phyloP scores from a whole-genome alignment of 2,888 invertebrate species.

The Nycteola revayana region DNA sequence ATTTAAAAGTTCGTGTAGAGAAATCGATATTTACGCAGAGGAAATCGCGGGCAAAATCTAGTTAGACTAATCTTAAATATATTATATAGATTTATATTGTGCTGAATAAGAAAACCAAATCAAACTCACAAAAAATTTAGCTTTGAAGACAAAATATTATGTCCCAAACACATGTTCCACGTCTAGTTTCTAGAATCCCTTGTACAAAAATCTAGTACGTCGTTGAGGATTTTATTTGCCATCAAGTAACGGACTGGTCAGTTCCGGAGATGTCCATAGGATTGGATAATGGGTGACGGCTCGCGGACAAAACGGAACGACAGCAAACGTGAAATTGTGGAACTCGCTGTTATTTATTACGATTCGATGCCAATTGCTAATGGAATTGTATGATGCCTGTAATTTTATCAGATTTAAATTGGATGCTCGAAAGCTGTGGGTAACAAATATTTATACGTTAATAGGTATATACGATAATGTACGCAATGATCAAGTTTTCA shows the following conservation, averaged over 20 bases:
- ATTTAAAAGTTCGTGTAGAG: too few relatives aligned
- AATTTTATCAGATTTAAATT: neutral
- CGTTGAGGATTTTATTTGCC: constrained; percentile 26
- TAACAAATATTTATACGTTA: too few relatives aligned
- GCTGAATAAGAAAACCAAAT: neutral
- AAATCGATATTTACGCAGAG: too few relatives aligned
- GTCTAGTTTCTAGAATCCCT: constrained; percentile 15
- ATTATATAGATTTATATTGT: too few relatives aligned
- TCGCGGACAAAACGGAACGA: constrained; percentile 46
- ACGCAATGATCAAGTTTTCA: too few relatives aligned
- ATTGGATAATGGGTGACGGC: constrained; percentile 49
- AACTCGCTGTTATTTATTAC: constrained; percentile 25
- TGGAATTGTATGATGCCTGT: constrained; percentile 9
- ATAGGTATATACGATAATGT: too few relatives aligned
- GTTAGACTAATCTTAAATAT: too few relatives aligned
- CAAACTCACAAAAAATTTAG: neutral
- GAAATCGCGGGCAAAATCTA: too few relatives aligned
- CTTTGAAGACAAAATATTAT: constrained; percentile 20
- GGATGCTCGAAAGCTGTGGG: too few relatives aligned
- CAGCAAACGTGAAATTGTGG: constrained; percentile 53
- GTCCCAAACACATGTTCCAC: constrained; percentile 17
- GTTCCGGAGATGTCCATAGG: too few relatives aligned
- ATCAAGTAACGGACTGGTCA: constrained; percentile 44
- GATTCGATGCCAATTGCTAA: constrained; percentile 29
- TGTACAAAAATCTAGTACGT: constrained; percentile 14